Conservation (phyloP, 1,140 invertebrate genomes). For the Eupeodes corollae region DNA sequence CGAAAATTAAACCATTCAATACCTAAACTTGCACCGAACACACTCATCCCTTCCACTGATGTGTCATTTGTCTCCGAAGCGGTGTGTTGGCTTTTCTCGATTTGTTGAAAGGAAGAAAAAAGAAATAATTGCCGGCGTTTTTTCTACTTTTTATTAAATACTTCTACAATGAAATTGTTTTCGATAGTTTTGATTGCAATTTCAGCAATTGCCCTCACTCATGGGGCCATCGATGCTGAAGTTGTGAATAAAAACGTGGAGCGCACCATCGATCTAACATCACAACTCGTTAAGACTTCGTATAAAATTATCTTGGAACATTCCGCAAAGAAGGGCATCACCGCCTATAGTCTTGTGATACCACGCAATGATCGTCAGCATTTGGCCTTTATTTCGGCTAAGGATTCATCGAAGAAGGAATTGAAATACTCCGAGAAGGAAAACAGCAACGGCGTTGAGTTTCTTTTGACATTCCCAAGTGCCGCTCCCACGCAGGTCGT, state of each 20-base stretch:
- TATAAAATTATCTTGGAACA: constrained; percentile 75
- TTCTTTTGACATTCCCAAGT: constrained; percentile 41
- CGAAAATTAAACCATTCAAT: too few species aligned
- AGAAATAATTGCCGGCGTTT: background rate
- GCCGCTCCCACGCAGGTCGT: constrained; percentile 42
- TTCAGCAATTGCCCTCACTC: too few species aligned
- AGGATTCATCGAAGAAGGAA: constrained; percentile 51
- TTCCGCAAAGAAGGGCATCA: constrained; percentile 54
- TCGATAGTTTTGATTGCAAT: too few species aligned
- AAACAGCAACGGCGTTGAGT: constrained; percentile 39
- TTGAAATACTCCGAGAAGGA: constrained; percentile 45
- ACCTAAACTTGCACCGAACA: too few species aligned
- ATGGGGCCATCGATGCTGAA: constrained; percentile 25
- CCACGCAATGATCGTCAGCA: constrained; percentile 50
- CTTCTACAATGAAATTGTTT: too few species aligned
- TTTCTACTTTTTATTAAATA: too few species aligned
- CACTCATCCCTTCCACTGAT: background rate
- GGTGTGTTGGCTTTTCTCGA: background rate
- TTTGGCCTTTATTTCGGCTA: constrained; percentile 63
- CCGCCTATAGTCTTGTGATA: constrained; percentile 58
- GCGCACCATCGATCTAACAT: constrained; percentile 71
- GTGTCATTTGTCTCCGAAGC: background rate
- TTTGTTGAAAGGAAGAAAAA: background rate
- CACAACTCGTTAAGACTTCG: constrained; percentile 76
- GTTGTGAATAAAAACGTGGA: constrained; percentile 73